Evolutionary conservation across 2,888 invertebrate species (phyloP), one percentile per base, ranked within the genome.

Genomic region (Platerodrilus igneus): DNA sequence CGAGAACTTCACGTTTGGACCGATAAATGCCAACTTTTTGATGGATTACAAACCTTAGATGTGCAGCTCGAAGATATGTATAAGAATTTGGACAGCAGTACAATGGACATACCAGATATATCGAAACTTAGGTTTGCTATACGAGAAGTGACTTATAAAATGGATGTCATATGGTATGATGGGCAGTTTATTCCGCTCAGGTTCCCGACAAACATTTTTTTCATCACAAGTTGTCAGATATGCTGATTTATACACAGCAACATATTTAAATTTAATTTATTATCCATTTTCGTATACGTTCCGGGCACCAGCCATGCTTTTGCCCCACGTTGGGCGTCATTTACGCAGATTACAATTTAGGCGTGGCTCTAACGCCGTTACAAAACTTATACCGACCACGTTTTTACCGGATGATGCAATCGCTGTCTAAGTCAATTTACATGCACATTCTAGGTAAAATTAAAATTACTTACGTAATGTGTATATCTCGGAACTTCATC

Each of bases 141-240:
- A 56, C 80, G 92, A 52, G 92, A 93, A 67, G 91, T 93, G 8
- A 92, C 94, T 3, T 95, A 96, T 72, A 91, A 95, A 72, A 95
- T 99, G 93, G 97, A 81, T 96, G 72, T 81, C 94, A 0, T 97
- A 99, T 68, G 97, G 97, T 36, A 89, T 95, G 83, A 82, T 97
- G 75, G 97, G 97, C 7, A 95, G 94, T 34, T 75, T 97, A 18
- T 99, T 97, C 74, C 79, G 97, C 42, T 88, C 88, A 39, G 97
- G 97, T n/a, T 95, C 95, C 4, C 76, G 96, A 37, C 95, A 95
- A 72, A 97, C 96, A 0, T 96, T 96, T 62, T 95, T 97, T 72
- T 94, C 96, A n/a, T 89, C 91, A 39, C 96, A 96, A 75, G 67
- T 65, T 2, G 84, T 86, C 37, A 85, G 91, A 63, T 86, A 94